Conservation (phyloP, 1,140 invertebrate species). For the Caerostris darwini region DNA sequence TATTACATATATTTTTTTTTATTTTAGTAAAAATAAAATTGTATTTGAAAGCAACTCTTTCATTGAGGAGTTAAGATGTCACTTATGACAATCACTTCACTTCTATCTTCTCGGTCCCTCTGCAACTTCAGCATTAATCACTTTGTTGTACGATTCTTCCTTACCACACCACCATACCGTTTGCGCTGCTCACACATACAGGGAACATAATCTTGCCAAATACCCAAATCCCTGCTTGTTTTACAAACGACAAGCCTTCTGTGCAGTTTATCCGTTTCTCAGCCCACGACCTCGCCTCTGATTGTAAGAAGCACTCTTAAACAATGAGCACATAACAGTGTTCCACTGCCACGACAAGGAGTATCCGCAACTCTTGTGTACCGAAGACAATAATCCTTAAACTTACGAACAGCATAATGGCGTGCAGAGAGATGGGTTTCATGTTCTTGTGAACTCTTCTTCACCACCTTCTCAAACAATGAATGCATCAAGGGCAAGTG, state of each 20-base stretch:
- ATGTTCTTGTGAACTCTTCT: conserved; percentile 18
- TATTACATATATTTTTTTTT: no score
- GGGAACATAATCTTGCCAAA: neutral
- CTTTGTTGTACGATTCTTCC: neutral
- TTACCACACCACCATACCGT: neutral
- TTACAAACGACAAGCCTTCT: conserved; percentile 6
- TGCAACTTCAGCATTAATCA: no score
- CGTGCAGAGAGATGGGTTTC: conserved; percentile 10
- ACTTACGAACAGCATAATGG: neutral
- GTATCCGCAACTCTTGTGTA: conserved; percentile 24
- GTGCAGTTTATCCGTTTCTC: conserved; percentile 27
- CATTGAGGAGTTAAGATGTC: no score
- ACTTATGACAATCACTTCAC: no score
- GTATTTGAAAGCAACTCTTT: no score
- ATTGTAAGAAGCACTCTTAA: neutral
- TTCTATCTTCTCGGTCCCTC: no score
- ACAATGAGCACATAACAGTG: conserved; percentile 34
- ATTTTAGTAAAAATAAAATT: no score
- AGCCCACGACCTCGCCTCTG: neutral
- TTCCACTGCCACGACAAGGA: neutral
- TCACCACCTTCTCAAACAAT: conserved; percentile 19
- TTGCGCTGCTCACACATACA: neutral
- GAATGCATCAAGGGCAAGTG: conserved; percentile 17
- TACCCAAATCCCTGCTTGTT: neutral
- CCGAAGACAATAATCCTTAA: conserved; percentile 18